Conservation (phyloP, 1,140 invertebrate species). For the Daktulosphaira vitifoliae region DNA sequence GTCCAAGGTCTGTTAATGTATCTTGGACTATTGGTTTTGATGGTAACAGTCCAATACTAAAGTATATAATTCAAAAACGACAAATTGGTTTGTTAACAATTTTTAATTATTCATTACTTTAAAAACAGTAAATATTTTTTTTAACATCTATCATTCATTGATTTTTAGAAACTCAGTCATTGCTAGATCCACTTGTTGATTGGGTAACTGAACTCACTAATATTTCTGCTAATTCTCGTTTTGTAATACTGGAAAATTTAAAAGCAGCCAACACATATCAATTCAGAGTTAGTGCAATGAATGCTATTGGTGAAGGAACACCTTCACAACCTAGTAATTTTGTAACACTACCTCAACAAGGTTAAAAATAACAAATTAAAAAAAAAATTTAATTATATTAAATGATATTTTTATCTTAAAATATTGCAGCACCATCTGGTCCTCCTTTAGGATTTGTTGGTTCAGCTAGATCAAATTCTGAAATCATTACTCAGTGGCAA, state of each 20-base stretch:
- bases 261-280: constrained; percentile 92
- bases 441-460: constrained; percentile 83
- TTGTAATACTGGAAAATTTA: constrained; percentile 71
- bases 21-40: constrained; percentile 93
- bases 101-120: not conserved
- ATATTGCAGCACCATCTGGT: constrained; percentile 69
- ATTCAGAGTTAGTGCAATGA: constrained; percentile 90
- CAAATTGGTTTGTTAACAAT: constrained; percentile 50
- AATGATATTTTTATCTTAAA: not conserved
- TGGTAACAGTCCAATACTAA: constrained; percentile 89
- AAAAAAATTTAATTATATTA: not conserved
- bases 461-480: constrained; percentile 81
- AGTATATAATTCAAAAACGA: constrained; percentile 85
- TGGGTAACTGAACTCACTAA: constrained; percentile 86
- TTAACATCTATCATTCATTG: too few relatives aligned
- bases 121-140: too few relatives aligned
- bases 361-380: constrained; percentile 49
- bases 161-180: constrained; percentile 12
- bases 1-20: constrained; percentile 67
- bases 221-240: constrained; percentile 67
- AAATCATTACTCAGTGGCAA: constrained; percentile 97
- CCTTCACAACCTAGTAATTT: constrained; percentile 78
- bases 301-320: constrained; percentile 87
- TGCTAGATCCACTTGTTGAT: constrained; percentile 64
- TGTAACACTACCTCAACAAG: constrained; percentile 85